Evolutionary conservation across 2,888 invertebrate species (phyloP), one percentile per base, ranked within the genome.

Genomic region (Machimus atricapillus): DNA sequence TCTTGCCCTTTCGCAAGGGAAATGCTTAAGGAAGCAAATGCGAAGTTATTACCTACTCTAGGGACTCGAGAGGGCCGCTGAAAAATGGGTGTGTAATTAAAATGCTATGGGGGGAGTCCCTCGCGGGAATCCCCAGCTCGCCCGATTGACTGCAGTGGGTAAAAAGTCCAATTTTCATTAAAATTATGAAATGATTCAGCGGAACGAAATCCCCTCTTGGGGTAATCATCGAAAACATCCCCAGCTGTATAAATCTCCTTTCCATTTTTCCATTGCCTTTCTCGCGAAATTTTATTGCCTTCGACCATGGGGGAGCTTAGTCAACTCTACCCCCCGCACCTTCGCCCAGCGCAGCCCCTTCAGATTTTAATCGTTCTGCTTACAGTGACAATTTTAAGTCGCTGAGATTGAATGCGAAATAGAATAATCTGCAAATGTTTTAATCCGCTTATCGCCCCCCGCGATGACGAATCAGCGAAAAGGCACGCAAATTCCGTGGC

Each of bases 391-490:
- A 83, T 87, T 87, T 87, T 87, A 87, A 87, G 87, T 85, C 87
- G 81, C 88, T 78, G 85, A 88, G 88, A 88, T 88, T 87, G 88
- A 88, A 88, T 88, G 74, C 88, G 86, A 83, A 87, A 88, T 86
- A 86, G 74, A 88, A 88, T 88, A 88, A 88, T 85, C 88, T 87
- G 88, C 85, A 87, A 88, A 88, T 88, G 88, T 88, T 76, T 76
- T 88, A 88, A 88, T 88, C 88, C 88, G 88, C 88, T 88, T 88
- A 88, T 88, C 81, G 81, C 74, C 73, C 73, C 52, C n/a, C 56
- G 56, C 40, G 85, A 73, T 23, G 43, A 85, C 86, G 83, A 86
- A 87, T 88, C 88, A 88, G 88, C 88, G 85, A 85, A 87, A 88
- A 87, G 43, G 66, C 79, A 79, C 76, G 76, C 52, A 78, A 78